phyloP scores from a whole-genome alignment of 2,888 invertebrate species.

The Netelia inedita region DNA sequence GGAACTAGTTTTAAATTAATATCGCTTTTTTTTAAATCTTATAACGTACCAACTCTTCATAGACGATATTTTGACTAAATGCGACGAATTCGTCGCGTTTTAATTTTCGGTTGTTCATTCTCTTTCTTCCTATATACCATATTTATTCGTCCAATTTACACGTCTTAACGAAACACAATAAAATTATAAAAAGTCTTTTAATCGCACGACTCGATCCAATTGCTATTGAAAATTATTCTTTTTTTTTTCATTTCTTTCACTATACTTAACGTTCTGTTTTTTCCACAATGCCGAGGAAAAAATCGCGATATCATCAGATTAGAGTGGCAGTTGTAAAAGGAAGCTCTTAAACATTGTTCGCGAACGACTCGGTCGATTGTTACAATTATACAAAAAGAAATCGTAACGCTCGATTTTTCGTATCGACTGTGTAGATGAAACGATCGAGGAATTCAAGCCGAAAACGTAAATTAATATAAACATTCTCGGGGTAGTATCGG shows the following conservation, averaged over 20 bases:
- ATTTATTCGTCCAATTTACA: conserved; percentile 4
- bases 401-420: not conserved
- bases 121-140: conserved; percentile 6
- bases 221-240: conserved; percentile 18
- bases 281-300: not conserved
- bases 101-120: not conserved
- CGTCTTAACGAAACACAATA: conserved; percentile 36
- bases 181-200: conserved; percentile 16
- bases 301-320: conserved; percentile 51
- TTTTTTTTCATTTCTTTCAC: not conserved
- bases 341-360: conserved; percentile 58
- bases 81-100: conserved; percentile 22
- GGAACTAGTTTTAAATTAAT: conserved; percentile 63
- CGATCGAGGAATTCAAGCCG: conserved; percentile 3
- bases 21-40: conserved; percentile 51
- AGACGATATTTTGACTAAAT: conserved; percentile 58
- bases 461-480: conserved; percentile 40
- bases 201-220: conserved; percentile 40
- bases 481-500: conserved; percentile 31
- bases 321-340: conserved; percentile 63
- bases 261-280: conserved; percentile 18
- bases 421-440: not conserved
- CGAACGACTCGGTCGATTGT: conserved; percentile 50
- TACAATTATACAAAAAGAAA: not conserved
- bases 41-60: conserved; percentile 51